These are phyloP conservation scores for Ceratoteleas bidentatus DNA, from an alignment of 1,140 invertebrate genomes.

Conservation along the genomic window DNA sequence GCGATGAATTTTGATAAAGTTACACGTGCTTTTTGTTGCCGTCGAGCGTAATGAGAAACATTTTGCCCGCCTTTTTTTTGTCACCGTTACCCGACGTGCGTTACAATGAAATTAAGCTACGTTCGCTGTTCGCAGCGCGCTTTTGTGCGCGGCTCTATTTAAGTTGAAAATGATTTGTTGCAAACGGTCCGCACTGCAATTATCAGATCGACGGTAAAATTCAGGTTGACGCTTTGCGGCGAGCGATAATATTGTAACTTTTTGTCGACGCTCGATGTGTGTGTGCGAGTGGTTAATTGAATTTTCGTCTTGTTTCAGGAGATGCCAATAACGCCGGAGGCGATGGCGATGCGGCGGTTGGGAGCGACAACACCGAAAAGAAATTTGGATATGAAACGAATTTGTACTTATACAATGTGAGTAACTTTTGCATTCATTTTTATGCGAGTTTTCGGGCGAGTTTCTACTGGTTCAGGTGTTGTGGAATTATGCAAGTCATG, in stretches of 20 bases:
- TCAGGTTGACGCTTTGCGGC: too few species aligned
- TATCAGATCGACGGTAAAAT: too few species aligned
- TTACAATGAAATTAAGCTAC: too few species aligned
- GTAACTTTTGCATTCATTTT: slow-evolving; percentile 54
- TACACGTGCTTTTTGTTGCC: neutral
- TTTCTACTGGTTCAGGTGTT: too few species aligned
- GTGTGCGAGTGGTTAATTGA: neutral
- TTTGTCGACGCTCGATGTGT: neutral
- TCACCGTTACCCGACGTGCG: too few species aligned
- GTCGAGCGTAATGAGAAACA: neutral
- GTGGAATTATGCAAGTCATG: too few species aligned
- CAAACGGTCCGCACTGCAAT: too few species aligned
- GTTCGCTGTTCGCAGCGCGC: too few species aligned
- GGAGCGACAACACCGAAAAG: slow-evolving; percentile 83
- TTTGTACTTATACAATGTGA: slow-evolving; percentile 87
- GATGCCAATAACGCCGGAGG: slow-evolving; percentile 84
- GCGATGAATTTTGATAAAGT: slow-evolving; percentile 8
- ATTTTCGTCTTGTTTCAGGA: slow-evolving; percentile 78
- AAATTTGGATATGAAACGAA: slow-evolving; percentile 86
- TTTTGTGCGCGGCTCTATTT: too few species aligned
- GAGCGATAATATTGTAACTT: too few species aligned
- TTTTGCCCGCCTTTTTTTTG: neutral
- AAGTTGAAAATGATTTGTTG: too few species aligned
- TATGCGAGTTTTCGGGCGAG: too few species aligned
- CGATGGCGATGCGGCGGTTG: slow-evolving; percentile 84